Evolutionary conservation across 2,797 vertebrate species (phyloP).

Genomic region (Lophura swinhoii): DNA sequence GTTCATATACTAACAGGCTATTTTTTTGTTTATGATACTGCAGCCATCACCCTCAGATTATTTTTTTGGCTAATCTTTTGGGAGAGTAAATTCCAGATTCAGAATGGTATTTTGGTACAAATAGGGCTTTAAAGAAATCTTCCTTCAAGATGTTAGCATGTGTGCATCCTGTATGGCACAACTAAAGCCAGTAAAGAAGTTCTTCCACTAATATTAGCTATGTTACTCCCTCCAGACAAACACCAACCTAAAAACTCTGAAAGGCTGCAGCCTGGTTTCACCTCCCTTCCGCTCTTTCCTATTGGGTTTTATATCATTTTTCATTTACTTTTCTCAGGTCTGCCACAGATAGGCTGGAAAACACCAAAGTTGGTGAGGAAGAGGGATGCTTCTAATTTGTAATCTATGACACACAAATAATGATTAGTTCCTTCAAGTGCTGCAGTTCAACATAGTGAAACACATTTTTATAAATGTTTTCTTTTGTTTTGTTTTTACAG

Average conservation of each 20-base stretch:
- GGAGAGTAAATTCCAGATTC: background rate
- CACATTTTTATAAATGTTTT: background rate
- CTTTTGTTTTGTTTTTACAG: background rate
- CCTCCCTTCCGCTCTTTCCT: background rate
- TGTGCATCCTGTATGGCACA: background rate
- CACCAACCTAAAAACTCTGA: background rate
- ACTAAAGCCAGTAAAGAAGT: background rate
- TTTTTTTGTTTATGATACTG: background rate
- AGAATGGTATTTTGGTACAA: background rate
- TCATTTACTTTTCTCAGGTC: background rate
- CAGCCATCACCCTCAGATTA: background rate
- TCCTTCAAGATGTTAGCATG: background rate
- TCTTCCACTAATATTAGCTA: background rate
- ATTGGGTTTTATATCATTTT: background rate
- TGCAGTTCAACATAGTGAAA: background rate
- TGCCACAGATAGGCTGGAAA: background rate
- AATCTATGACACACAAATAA: background rate
- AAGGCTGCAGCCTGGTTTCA: background rate
- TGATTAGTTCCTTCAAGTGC: background rate
- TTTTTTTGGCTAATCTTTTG: background rate
- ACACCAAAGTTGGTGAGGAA: background rate
- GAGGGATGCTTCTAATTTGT: background rate
- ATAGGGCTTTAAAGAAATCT: background rate
- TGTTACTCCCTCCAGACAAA: background rate
- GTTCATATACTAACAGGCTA: background rate